Evolutionary conservation across 2,888 invertebrate species (phyloP).

Genomic region (Salpingus planirostris): DNA sequence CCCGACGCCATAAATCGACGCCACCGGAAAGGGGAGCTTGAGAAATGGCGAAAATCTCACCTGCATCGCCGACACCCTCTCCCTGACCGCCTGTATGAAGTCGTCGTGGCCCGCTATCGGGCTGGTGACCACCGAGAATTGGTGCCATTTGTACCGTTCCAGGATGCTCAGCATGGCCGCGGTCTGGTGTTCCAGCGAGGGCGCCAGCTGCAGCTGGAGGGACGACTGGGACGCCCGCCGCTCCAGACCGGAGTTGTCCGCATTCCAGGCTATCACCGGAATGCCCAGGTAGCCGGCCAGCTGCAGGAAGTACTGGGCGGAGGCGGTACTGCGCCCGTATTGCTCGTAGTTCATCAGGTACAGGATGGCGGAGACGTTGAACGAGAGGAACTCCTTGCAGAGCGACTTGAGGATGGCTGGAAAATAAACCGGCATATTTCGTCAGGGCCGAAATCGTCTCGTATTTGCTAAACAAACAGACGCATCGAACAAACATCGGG

Average conservation of each 20-base stretch:
- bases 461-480: constrained; percentile 14
- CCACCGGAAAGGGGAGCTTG: no score
- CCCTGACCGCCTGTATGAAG: constrained; percentile 88
- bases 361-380: constrained; percentile 84
- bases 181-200: constrained; percentile 93
- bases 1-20: no score
- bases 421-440: no score
- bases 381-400: constrained; percentile 81
- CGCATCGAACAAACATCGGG: background rate
- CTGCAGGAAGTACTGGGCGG: constrained; percentile 89
- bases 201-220: constrained; percentile 87
- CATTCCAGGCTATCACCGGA: constrained; percentile 96
- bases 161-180: constrained; percentile 93
- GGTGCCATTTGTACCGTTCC: constrained; percentile 93
- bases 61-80: constrained; percentile 77
- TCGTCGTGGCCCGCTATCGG: constrained; percentile 92
- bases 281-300: constrained; percentile 89
- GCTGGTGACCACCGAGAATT: constrained; percentile 89
- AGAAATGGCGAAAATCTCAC: no score
- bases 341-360: constrained; percentile 94
- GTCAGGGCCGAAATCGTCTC: no score
- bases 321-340: constrained; percentile 87
- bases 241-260: constrained; percentile 86
- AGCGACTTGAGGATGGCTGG: constrained; percentile 80
- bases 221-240: constrained; percentile 72